Evolutionary conservation across 2,888 invertebrate genomes (phyloP).

Genomic region (Macropis europaea): DNA sequence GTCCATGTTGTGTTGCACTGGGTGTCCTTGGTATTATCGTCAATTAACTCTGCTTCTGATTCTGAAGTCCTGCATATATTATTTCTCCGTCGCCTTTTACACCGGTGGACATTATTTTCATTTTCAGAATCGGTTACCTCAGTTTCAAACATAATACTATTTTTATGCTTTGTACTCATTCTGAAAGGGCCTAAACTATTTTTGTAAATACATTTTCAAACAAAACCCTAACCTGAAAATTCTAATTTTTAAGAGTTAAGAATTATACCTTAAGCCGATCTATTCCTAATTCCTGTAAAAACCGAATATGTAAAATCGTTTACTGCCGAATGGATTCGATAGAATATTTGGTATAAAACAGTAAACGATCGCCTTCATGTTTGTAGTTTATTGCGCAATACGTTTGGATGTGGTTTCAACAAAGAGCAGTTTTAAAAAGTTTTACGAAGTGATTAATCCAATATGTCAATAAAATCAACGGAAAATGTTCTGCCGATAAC

Average conservation of each 20-base stretch:
- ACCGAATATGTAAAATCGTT: slow-evolving; percentile 32
- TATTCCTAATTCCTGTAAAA: slow-evolving; percentile 36
- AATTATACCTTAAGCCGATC: slow-evolving; percentile 38
- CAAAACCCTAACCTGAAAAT: slow-evolving; percentile 38
- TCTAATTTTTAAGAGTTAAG: slow-evolving; percentile 36
- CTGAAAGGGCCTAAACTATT: slow-evolving; percentile 43
- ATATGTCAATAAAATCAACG: slow-evolving; percentile 31
- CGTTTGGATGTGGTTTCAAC: slow-evolving; percentile 25
- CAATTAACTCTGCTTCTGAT: slow-evolving; percentile 41
- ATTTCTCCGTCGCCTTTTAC: slow-evolving; percentile 40
- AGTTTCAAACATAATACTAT: slow-evolving; percentile 44
- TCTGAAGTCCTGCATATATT: slow-evolving; percentile 48
- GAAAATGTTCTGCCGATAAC: slow-evolving; percentile 27
- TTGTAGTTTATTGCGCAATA: too few relatives aligned
- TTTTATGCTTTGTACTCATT: slow-evolving; percentile 37
- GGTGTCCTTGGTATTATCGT: slow-evolving; percentile 34
- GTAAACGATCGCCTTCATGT: neutral
- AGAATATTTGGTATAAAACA: neutral
- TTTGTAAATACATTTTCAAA: slow-evolving; percentile 43
- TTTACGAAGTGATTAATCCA: slow-evolving; percentile 27
- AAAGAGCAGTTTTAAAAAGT: slow-evolving; percentile 6
- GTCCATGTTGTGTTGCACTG: slow-evolving; percentile 41
- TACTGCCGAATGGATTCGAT: slow-evolving; percentile 24
- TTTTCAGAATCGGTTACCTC: slow-evolving; percentile 39
- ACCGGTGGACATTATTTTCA: slow-evolving; percentile 40